Evolutionary conservation across 1,140 invertebrate species (phyloP), one percentile per base, ranked within the genome.

Genomic region (Halesus radiatus): DNA sequence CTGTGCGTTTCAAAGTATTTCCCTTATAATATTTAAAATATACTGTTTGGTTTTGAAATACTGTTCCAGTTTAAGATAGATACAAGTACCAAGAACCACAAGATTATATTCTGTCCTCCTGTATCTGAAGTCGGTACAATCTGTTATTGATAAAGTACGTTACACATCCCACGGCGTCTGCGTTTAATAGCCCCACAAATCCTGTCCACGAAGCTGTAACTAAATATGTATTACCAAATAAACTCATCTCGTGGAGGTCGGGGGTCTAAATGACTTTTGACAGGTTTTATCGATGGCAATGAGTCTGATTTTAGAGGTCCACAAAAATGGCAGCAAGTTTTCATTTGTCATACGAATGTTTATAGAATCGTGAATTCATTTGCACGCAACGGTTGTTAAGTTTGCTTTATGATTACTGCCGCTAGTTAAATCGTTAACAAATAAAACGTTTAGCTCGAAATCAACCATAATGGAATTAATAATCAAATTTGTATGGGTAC

Each of bases 241-340:
- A 77, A 81, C 58, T 37, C 26, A 77, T 52, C 60, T 15, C 45
- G 52, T 26, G 32, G 66, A 54, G 62, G 76, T 76, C 81, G 78
- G 76, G 76, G 78, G 72, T 82, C 79, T 82, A 70, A 82, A 82
- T 82, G 81, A 70, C 58, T 16, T 75, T 53, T 75, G 81, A 82
- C 79, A 79, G 37, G 1, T 1, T 82, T 82, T 82, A 82, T 79
- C 73, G 78, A 26, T 8, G 8, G 53, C 73, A 52, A 76, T 80
- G 76, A 79, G 76, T 77, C 23, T 62, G 75, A 72, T 78, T 78
- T 78, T 74, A 68, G 26, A 78, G 68, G 1, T 26, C 20, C 37
- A 76, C 76, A 66, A 80, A 75, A 76, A 72, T 18, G 45, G 68
- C 68, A 5, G 26, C 3, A 18, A 45, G 32, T 72, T 15, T 50